These are phyloP conservation scores for Sesamia inferens DNA, from an alignment of 2,888 invertebrate genomes.

Conservation along the genomic window DNA sequence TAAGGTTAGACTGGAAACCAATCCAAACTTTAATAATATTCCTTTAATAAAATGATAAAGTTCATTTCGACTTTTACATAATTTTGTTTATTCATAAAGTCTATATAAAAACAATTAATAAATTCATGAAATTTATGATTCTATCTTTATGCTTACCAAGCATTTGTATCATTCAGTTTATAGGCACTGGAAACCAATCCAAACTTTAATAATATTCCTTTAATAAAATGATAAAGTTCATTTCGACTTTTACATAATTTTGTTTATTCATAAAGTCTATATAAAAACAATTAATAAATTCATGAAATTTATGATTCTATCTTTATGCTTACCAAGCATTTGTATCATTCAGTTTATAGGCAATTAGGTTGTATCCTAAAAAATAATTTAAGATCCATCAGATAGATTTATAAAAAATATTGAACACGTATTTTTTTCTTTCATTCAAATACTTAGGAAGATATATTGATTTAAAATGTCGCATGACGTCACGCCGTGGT, in stretches of 20 bases:
- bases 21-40: no score
- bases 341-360: slow-evolving; percentile 42
- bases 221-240: no score
- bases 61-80: background rate
- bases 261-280: slow-evolving; percentile 1
- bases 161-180: slow-evolving; percentile 43
- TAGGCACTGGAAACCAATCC: slow-evolving; percentile 41
- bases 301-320: slow-evolving; percentile 31
- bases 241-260: slow-evolving; percentile 4
- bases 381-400: no score
- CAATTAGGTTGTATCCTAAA: no score
- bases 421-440: no score
- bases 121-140: slow-evolving; percentile 42
- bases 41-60: no score
- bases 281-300: slow-evolving; percentile 43
- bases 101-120: slow-evolving; percentile 31
- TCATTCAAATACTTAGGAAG: no score
- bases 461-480: no score
- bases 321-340: slow-evolving; percentile 42
- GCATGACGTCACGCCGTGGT: no score
- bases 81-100: slow-evolving; percentile 3
- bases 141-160: slow-evolving; percentile 41
- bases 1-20: background rate
- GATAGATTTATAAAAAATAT: no score
- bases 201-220: no score